These are phyloP conservation scores for Mycalesis mineus DNA, from an alignment of 2,888 invertebrate genomes.

Conservation along the genomic window DNA sequence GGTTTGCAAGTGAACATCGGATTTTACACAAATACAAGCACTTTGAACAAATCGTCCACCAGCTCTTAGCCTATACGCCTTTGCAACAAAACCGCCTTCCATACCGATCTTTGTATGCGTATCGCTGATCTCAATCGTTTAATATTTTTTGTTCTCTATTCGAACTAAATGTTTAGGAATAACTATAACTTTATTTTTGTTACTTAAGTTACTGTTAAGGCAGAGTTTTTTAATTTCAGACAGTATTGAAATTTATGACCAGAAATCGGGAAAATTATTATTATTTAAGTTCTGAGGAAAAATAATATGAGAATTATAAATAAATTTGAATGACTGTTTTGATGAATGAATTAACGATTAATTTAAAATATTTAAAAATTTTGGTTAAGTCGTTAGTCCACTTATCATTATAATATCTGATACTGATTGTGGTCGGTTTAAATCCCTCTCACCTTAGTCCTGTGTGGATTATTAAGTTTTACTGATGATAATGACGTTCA, in stretches of 20 bases:
- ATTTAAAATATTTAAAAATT: too few species aligned
- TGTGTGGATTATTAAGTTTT: too few species aligned
- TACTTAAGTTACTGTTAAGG: slow-evolving; percentile 37
- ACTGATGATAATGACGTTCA: too few species aligned
- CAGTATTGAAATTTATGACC: not conserved
- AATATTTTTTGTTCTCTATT: slow-evolving; percentile 42
- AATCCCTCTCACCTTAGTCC: too few species aligned
- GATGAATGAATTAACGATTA: too few species aligned
- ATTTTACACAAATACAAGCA: not conserved
- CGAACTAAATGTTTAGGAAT: slow-evolving; percentile 10
- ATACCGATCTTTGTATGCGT: slow-evolving; percentile 63
- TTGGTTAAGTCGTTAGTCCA: too few species aligned
- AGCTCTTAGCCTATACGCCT: not conserved
- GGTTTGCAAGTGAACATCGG: too few species aligned
- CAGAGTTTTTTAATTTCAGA: slow-evolving; percentile 11
- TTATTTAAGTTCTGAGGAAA: too few species aligned
- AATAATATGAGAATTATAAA: too few species aligned
- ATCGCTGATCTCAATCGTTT: slow-evolving; percentile 62
- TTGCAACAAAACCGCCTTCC: slow-evolving; percentile 13
- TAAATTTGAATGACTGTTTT: too few species aligned
- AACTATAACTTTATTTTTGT: slow-evolving; percentile 30
- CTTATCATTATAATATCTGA: too few species aligned
- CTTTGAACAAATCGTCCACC: not conserved
- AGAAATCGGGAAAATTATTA: not conserved
- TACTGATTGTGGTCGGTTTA: too few species aligned